Percentiles rank a stretch among this genome's conserved stretches.
Conservation (phyloP, 2,888 invertebrate genomes). For the Stenodema calcarata region DNA sequence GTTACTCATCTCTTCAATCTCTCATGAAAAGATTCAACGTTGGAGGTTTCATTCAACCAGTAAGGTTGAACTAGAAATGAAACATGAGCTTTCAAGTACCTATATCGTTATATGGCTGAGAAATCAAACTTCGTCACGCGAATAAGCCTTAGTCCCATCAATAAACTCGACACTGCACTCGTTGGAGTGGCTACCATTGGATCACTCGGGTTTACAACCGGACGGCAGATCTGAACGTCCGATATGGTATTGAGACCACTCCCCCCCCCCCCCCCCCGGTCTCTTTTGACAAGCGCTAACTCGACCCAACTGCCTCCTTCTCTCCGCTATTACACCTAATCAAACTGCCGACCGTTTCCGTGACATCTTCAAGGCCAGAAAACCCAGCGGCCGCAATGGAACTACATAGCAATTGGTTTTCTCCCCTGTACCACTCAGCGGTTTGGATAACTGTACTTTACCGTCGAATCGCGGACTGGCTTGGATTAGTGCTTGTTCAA, state of each 20-base stretch:
- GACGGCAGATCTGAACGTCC: neutral
- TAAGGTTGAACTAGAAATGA: too few relatives aligned
- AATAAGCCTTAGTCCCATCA: too few relatives aligned
- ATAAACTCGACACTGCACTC: neutral
- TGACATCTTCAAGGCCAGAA: conserved; percentile 9
- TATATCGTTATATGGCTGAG: too few relatives aligned
- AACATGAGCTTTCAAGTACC: too few relatives aligned
- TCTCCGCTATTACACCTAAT: neutral
- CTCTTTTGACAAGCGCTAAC: conserved; percentile 13
- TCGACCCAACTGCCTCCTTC: neutral
- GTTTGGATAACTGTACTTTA: too few relatives aligned
- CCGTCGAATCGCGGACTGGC: too few relatives aligned
- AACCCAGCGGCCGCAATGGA: neutral
- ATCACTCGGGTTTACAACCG: neutral
- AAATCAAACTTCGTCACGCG: too few relatives aligned
- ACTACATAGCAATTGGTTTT: neutral
- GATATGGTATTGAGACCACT: neutral
- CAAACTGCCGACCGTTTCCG: neutral
- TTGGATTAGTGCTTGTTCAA: too few relatives aligned
- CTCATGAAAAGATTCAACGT: too few relatives aligned
- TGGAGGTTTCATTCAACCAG: too few relatives aligned
- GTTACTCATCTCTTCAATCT: too few relatives aligned
- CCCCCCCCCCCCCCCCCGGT: neutral
- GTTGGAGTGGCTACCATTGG: neutral
- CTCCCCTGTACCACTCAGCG: neutral